These are phyloP conservation scores for Pelosia muscerda DNA, from an alignment of 2,888 invertebrate species.

Conservation along the genomic window DNA sequence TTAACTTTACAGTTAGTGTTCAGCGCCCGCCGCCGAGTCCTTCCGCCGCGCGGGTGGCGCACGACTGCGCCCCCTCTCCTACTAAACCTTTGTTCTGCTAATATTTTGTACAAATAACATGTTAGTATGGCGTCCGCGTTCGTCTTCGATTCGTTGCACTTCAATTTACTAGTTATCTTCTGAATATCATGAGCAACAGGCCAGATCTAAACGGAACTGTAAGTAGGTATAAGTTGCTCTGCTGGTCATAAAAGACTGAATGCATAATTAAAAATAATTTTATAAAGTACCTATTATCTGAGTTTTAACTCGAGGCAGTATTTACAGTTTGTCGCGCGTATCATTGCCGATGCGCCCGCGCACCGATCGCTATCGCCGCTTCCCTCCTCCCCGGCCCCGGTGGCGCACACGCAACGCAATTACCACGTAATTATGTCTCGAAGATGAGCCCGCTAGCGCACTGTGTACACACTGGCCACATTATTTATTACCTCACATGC, in stretches of 20 bases:
- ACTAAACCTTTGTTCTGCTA: constrained; percentile 27
- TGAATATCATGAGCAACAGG: background rate
- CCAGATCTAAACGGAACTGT: background rate
- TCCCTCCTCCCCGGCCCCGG: background rate
- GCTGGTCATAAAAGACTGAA: background rate
- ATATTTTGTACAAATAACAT: constrained; percentile 37
- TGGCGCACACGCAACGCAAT: constrained; percentile 32
- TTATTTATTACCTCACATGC: constrained; percentile 10
- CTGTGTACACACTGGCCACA: constrained; percentile 18
- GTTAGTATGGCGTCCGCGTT: constrained; percentile 11
- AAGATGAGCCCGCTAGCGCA: constrained; percentile 13
- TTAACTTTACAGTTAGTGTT: constrained; percentile 19
- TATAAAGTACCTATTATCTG: background rate
- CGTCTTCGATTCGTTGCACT: constrained; percentile 10
- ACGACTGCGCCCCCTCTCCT: constrained; percentile 19
- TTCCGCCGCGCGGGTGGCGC: constrained; percentile 10
- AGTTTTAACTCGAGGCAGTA: background rate
- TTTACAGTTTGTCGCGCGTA: constrained; percentile 15
- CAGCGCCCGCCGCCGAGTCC: background rate
- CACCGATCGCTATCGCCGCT: constrained; percentile 29
- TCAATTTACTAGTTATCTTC: constrained; percentile 16
- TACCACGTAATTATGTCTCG: constrained; percentile 37
- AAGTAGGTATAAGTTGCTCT: background rate
- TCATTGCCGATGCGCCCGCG: constrained; percentile 24
- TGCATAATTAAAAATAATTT: background rate